A percentile compares a stretch with the other conserved stretches of the same genome.
These are phyloP conservation scores for Gonioctena quinquepunctata DNA, from an alignment of 1,140 invertebrate genomes.

Conservation along the genomic window DNA sequence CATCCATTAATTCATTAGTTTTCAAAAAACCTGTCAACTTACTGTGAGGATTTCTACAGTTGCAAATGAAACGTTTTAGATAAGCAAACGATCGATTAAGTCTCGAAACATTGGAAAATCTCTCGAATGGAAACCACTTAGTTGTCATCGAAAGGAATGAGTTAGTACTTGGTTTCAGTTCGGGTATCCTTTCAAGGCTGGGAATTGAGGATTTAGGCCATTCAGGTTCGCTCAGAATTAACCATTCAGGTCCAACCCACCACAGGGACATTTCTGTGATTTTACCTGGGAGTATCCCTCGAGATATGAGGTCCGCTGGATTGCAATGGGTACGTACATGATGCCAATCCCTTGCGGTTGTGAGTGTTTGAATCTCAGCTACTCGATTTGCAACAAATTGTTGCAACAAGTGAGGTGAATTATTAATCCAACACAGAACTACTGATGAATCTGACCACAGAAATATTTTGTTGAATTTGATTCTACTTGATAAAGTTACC, in stretches of 20 bases:
- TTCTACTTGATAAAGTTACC: neutral
- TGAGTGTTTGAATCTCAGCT: constrained; percentile 10
- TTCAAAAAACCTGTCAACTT: too few relatives aligned
- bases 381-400: constrained; percentile 25
- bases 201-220: too few relatives aligned
- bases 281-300: neutral
- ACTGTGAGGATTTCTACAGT: too few relatives aligned
- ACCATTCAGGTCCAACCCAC: constrained; percentile 28
- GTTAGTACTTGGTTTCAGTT: too few relatives aligned
- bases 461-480: neutral
- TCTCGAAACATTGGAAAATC: too few relatives aligned
- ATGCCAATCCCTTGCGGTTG: neutral
- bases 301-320: constrained; percentile 16
- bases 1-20: too few relatives aligned
- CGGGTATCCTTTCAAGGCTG: too few relatives aligned
- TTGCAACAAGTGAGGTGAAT: constrained; percentile 8
- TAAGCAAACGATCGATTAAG: too few relatives aligned
- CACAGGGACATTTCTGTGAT: constrained; percentile 8
- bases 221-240: neutral
- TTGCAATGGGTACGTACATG: constrained; percentile 10
- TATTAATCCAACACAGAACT: constrained; percentile 31
- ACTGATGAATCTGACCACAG: constrained; percentile 12
- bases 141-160: too few relatives aligned
- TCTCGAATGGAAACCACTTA: too few relatives aligned
- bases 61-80: too few relatives aligned